A percentile compares a stretch with the other conserved stretches of the same genome.
phyloP scores from a whole-genome alignment of 2,888 invertebrate species.

The Phortica magna region DNA sequence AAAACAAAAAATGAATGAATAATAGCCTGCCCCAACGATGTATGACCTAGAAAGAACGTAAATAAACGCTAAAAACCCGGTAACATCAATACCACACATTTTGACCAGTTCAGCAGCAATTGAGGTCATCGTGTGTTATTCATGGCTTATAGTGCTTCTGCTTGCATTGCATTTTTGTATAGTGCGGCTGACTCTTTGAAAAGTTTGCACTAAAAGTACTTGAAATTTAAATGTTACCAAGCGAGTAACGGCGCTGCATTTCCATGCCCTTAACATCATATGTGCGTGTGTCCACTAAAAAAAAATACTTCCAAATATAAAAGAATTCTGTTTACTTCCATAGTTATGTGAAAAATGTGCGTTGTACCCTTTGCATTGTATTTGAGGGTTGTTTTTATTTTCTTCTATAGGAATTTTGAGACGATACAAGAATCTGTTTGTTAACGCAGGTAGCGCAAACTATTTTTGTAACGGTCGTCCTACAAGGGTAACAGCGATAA shows the following conservation, averaged over 20 bases:
- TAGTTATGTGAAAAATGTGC: background rate
- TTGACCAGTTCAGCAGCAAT: conserved; percentile 53
- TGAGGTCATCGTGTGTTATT: conserved; percentile 67
- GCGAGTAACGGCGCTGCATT: conserved; percentile 43
- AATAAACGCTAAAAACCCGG: conserved; percentile 62
- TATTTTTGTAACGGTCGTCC: conserved; percentile 54
- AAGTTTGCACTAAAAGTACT: conserved; percentile 36
- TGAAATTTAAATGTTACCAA: conserved; percentile 46
- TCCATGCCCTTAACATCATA: conserved; percentile 34
- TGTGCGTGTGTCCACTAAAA: conserved; percentile 36
- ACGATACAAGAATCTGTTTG: conserved; percentile 20
- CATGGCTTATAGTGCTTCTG: conserved; percentile 60
- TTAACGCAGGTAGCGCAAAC: conserved; percentile 51
- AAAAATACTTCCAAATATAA: background rate
- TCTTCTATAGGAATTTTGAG: conserved; percentile 15
- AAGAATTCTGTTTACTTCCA: conserved; percentile 47
- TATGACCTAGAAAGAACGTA: conserved; percentile 60
- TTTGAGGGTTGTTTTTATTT: conserved; percentile 45
- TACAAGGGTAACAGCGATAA: background rate
- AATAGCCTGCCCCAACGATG: conserved; percentile 55
- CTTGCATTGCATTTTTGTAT: conserved; percentile 58
- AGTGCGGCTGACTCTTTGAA: conserved; percentile 28
- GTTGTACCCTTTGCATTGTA: conserved; percentile 51
- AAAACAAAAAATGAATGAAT: conserved; percentile 23
- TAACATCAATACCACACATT: conserved; percentile 60